These are phyloP conservation scores for Todiramphus chloris DNA, from an alignment of 2,113 vertebrate species.

Conservation along the genomic window DNA sequence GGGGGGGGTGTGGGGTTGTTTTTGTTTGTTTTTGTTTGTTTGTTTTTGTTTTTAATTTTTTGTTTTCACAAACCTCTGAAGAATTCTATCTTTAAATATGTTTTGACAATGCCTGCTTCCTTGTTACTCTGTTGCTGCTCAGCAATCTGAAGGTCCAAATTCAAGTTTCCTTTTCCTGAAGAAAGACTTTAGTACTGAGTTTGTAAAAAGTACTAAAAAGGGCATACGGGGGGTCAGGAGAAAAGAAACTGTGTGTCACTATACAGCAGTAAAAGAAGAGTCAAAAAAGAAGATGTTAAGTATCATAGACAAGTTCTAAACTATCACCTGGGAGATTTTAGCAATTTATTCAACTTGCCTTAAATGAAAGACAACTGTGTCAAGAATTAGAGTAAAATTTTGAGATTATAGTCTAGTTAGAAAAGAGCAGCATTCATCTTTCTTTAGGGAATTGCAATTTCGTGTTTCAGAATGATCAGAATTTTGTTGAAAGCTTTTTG, in stretches of 20 bases:
- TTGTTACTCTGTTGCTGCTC: not conserved
- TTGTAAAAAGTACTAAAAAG: not conserved
- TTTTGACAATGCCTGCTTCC: not conserved
- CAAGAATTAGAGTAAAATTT: not conserved
- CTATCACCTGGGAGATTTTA: not conserved
- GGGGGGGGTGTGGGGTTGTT: no score
- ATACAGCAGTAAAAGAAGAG: not conserved
- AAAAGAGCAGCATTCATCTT: not conserved
- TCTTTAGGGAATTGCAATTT: not conserved
- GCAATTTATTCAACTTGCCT: not conserved
- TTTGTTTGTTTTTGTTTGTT: not conserved
- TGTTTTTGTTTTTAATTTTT: not conserved
- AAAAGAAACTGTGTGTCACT: not conserved
- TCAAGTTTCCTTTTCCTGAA: not conserved
- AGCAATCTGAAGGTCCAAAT: not conserved
- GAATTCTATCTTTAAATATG: not conserved
- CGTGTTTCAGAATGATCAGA: not conserved
- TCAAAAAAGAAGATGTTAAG: not conserved
- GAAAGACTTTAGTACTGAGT: not conserved
- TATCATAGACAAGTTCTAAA: not conserved
- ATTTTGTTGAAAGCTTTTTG: not conserved
- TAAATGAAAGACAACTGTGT: not conserved
- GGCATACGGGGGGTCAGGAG: not conserved
- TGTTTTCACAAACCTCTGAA: slow-evolving; percentile 1
- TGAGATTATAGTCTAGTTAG: not conserved